Base-by-base conservation (phyloP, 2,888 invertebrate genomes). In the Oxytorus armatus region DNA sequence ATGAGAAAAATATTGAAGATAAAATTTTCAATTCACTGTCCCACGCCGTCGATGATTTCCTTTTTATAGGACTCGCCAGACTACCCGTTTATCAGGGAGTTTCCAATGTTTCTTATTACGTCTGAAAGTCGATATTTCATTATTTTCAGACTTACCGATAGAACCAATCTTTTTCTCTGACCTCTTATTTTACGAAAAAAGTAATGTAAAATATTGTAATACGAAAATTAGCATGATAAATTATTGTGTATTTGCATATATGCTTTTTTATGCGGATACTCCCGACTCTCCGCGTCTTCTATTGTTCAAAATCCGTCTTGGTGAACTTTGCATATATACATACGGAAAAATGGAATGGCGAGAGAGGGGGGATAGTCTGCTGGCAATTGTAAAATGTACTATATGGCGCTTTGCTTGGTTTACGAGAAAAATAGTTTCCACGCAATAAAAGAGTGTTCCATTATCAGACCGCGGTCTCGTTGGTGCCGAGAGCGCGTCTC, bases 391-490 rank as follows among this genome's bases (percentile, higher is more conserved):
- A 36, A 18, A 42, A 42, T 55, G 14, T 55, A 49, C 1, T 14
- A 33, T 36, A 18, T 44, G 16, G 11, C n/a, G 23, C 23, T 36
- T 10, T 29, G 59, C 33, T 21, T n/a, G 25, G 47, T 1, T 57
- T n/a, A 51, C 49, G 25, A 42, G 59, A 68, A 66, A 77, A 72
- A 66, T 57, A 72, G 65, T 72, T 72, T 5, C 16, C 21, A 21
- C 23, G 59, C 66, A 66, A 72, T 72, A 72, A 72, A 72, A 72
- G n/a, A n/a, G 23, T 57, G 70, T 70, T 65, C 33, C 57, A 57
- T 77, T 72, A 72, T 69, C 57, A 39, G 36, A 25, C 18, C 36
- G 5, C 16, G 21, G 1, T 8, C 8, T 23, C 10, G n/a, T 14
- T 42, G 14, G 33, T 5, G 42, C 10, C 47, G 7, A n/a, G n/a